phyloP scores from a whole-genome alignment of 2,113 vertebrate species.

The Pantherophis guttatus region DNA sequence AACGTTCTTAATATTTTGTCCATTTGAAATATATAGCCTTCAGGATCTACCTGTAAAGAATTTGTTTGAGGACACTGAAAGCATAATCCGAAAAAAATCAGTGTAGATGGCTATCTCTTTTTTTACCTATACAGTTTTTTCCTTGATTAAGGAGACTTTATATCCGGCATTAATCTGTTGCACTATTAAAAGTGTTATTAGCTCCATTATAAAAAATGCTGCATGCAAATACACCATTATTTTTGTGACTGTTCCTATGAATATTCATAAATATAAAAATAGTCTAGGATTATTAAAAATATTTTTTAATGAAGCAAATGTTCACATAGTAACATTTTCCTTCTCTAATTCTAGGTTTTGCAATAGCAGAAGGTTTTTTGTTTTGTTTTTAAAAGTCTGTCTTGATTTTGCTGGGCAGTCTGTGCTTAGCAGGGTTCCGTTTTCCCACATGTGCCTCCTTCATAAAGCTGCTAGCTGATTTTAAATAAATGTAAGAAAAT shows the following conservation, averaged over 20 bases:
- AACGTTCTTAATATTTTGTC: neutral
- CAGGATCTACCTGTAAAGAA: neutral
- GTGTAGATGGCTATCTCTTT: neutral
- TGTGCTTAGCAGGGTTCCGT: conserved; percentile 36
- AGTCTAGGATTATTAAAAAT: conserved; percentile 6
- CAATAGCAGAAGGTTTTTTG: conserved; percentile 41
- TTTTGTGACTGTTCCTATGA: neutral
- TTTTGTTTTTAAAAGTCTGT: conserved; percentile 27
- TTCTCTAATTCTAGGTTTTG: conserved; percentile 23
- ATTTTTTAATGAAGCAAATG: neutral
- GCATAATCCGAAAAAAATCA: neutral
- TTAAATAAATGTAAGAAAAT: conserved; percentile 55
- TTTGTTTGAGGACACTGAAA: neutral
- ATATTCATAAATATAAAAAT: conserved; percentile 35
- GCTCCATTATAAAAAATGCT: neutral
- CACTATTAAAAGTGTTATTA: neutral
- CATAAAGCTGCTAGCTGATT: conserved; percentile 48
- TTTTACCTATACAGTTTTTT: neutral
- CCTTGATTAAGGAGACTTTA: neutral
- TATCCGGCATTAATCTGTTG: neutral
- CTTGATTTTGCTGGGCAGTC: conserved; percentile 43
- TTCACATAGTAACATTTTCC: conserved; percentile 1
- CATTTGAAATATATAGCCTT: neutral
- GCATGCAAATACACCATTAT: neutral
- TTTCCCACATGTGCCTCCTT: conserved; percentile 24